Evolutionary conservation across 2,797 vertebrate genomes (phyloP).

Genomic region (Pelochelys cantorii): DNA sequence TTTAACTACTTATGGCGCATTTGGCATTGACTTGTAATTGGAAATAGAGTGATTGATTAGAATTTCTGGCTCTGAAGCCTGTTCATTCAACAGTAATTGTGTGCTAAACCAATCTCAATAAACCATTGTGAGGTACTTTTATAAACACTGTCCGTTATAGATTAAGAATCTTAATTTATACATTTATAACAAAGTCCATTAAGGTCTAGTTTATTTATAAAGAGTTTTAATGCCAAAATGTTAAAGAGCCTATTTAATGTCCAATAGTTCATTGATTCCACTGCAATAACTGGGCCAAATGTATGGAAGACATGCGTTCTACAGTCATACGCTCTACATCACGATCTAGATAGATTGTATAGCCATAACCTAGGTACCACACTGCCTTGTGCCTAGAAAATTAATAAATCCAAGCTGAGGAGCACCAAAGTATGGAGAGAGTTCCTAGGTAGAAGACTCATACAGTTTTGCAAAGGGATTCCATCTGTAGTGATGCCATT

Average conservation of each 20-base stretch:
- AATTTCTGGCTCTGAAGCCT: neutral
- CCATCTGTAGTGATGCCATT: neutral
- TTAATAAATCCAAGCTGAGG: neutral
- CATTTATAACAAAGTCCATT: neutral
- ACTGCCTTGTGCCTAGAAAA: neutral
- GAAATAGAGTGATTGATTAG: neutral
- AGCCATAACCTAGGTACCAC: neutral
- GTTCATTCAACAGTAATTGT: neutral
- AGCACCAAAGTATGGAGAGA: neutral
- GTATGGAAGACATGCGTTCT: neutral
- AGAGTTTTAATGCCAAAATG: neutral
- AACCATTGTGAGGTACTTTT: neutral
- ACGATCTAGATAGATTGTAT: neutral
- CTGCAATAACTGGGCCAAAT: no score
- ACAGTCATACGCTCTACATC: neutral
- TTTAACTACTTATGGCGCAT: neutral
- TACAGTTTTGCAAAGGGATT: neutral
- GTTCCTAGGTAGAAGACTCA: neutral
- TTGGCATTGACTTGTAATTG: neutral
- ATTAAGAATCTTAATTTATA: neutral
- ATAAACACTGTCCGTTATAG: neutral
- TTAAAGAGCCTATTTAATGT: no score
- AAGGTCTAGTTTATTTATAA: neutral
- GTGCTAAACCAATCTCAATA: neutral
- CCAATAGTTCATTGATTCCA: no score